phyloP scores from a whole-genome alignment of 35 echinoderm and acorn worm species.

The Chiridota heheva region DNA sequence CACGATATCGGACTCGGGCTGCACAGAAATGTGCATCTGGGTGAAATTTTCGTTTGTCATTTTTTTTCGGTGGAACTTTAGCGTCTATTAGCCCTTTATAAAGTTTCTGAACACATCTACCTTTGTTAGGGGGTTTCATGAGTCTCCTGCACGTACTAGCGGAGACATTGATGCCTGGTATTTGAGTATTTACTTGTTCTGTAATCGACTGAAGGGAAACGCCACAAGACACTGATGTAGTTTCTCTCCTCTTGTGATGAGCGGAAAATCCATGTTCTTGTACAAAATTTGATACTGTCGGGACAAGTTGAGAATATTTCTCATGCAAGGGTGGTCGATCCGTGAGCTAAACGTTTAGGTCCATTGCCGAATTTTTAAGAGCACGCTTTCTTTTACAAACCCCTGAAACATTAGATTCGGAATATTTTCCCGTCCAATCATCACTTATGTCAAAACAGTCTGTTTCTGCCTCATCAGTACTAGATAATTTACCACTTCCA shows the following conservation, averaged over 20 bases:
- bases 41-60: conserved; percentile 26
- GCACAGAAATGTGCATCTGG: conserved; percentile 39
- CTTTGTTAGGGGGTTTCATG: conserved; percentile 14
- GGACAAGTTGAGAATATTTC: conserved; percentile 33
- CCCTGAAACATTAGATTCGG: too few species aligned
- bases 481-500: too few species aligned
- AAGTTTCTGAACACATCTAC: background rate
- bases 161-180: background rate
- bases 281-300: conserved; percentile 11
- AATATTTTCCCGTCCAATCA: too few species aligned
- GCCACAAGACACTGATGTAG: conserved; percentile 30
- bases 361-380: too few species aligned
- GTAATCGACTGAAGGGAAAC: background rate
- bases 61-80: conserved; percentile 7
- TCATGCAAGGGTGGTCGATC: background rate
- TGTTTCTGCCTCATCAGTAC: too few species aligned
- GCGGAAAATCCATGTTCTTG: conserved; percentile 33
- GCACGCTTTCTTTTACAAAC: too few species aligned
- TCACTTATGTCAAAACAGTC: too few species aligned
- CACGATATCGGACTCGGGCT: conserved; percentile 22
- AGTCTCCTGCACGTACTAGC: background rate
- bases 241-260: conserved; percentile 10
- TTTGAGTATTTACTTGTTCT: background rate
- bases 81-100: conserved; percentile 36
- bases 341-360: too few species aligned